Base-by-base conservation (phyloP, 2,888 invertebrate species). In the Melieria picta region DNA sequence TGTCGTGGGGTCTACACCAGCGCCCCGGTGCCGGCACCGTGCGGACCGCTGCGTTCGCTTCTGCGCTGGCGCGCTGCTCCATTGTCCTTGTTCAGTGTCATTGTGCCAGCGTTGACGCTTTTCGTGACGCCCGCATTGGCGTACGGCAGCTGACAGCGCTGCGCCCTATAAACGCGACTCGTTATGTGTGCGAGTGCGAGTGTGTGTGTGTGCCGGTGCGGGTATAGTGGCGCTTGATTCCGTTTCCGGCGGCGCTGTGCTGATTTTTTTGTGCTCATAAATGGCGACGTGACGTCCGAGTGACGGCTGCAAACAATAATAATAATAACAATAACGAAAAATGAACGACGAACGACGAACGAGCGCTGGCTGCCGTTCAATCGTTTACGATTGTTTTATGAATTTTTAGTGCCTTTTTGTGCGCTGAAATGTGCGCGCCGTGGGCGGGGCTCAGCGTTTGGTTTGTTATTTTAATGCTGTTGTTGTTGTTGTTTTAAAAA, bases 311-410 rank as follows among this genome's bases (percentile, higher is more conserved):
- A 58, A 6, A 58, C 30, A 58, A 58, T 3, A 30, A 30, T 30
- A 30, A 46, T 16, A 62, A 42, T 13, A 13, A 45, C 16, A 13
- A 45, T 47, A 48, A 16, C n/a, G 48, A 45, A 43, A 47, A n/a
- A 9, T 13, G 11, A 46, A 16, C 46, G 43, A 30, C 30, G 2
- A 30, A 30, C 30, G 30, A 30, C 30, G 30, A 30, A 30, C 30
- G 30, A 30, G 30, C 30, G 30, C 30, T 30, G 30, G 30, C 30
- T 30, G 30, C 30, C 30, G 30, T 30, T 30, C 30, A 30, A 30
- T 30, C 30, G 46, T 66, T 66, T 66, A 58, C 58, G 66, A 66
- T 58, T 66, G 58, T 66, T 72, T 72, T 72, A 71, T 43, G 65
- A 65, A 55, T 57, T 62, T 71, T 64, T 43, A 65, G 57, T 47